Percentiles rank a stretch among this genome's conserved stretches.
Conservation (phyloP, 2,113 vertebrate genomes). For the Pan paniscus region DNA sequence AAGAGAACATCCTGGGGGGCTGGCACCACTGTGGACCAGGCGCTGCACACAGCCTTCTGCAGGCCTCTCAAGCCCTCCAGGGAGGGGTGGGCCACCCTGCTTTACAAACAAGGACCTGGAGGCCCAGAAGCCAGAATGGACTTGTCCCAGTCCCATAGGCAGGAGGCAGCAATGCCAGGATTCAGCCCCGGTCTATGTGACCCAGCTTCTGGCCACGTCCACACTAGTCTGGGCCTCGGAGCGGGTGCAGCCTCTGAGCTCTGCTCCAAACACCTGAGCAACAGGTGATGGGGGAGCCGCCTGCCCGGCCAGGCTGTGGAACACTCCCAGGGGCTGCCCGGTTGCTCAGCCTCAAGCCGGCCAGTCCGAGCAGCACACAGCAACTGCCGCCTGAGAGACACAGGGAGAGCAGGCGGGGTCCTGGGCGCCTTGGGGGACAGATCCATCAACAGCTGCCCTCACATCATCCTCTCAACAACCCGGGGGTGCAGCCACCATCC, state of each 20-base stretch:
- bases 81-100: background rate
- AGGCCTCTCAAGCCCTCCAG: background rate
- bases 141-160: background rate
- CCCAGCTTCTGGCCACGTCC: background rate
- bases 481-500: background rate
- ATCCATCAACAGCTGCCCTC: background rate
- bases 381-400: background rate
- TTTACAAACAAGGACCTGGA: background rate
- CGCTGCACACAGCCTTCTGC: background rate
- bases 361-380: fast-evolving
- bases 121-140: background rate
- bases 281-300: background rate
- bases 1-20: background rate
- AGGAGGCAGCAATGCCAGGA: background rate
- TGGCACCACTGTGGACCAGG: fast-evolving
- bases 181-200: background rate
- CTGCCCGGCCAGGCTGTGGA: too few relatives aligned
- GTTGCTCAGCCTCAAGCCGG: background rate
- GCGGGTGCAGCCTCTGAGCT: background rate
- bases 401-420: background rate
- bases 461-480: background rate
- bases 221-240: background rate
- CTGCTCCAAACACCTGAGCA: background rate
- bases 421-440: background rate
- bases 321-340: fast-evolving